phyloP scores from a whole-genome alignment of 2,797 vertebrate genomes.

The Lateolabrax maculatus region DNA sequence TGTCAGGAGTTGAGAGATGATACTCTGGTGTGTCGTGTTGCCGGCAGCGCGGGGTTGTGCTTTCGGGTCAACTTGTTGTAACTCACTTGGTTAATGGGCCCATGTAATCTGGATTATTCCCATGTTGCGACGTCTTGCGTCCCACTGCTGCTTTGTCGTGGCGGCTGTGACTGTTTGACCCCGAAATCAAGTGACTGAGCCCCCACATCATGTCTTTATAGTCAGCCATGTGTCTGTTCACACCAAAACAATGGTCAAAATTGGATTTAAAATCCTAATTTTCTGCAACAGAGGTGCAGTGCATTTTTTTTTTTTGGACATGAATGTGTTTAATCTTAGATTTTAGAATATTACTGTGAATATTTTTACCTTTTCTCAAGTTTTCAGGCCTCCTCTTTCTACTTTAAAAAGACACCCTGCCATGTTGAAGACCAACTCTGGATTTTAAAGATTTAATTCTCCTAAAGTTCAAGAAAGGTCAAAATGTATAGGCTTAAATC shows the following conservation, averaged over 20 bases:
- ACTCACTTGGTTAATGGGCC: slow-evolving; percentile 37
- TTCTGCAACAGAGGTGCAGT: not conserved
- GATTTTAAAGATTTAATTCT: not conserved
- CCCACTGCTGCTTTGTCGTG: slow-evolving; percentile 11
- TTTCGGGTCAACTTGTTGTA: slow-evolving; percentile 43
- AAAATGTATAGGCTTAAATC: not conserved
- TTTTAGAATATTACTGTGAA: not conserved
- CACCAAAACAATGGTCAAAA: not conserved
- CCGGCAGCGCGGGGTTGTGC: slow-evolving; percentile 33
- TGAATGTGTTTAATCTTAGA: not conserved
- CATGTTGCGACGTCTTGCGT: slow-evolving; percentile 16
- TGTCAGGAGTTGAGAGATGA: slow-evolving; percentile 42
- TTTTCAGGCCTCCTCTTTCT: not conserved
- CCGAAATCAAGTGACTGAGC: slow-evolving; percentile 5
- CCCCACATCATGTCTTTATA: not conserved
- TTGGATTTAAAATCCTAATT: not conserved
- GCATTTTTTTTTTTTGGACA: not conserved
- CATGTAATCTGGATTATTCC: slow-evolving; percentile 37
- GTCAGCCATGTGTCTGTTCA: not conserved
- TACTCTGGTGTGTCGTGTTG: slow-evolving; percentile 21
- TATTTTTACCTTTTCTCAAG: not conserved
- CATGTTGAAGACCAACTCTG: not conserved
- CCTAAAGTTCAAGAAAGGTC: not conserved
- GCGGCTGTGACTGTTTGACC: slow-evolving; percentile 42
- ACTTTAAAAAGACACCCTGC: not conserved